Evolutionary conservation across 2,888 invertebrate species (phyloP).

Genomic region (Phrixothrix hirtus): DNA sequence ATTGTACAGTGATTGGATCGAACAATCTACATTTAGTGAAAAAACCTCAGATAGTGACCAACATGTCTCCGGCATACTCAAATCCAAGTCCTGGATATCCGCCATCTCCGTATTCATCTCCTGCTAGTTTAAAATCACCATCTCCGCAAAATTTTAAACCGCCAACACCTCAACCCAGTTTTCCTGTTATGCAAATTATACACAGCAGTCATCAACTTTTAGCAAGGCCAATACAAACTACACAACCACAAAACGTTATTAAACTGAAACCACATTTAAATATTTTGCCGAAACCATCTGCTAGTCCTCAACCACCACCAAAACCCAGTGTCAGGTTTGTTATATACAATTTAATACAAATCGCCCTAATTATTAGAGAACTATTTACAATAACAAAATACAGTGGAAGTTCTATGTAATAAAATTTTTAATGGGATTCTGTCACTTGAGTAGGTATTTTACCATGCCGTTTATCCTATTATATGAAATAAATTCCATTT

Average conservation of each 20-base stretch:
- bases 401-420: no score
- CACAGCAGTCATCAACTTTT: conserved; percentile 50
- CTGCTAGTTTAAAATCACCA: conserved; percentile 53
- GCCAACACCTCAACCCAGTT: conserved; percentile 53
- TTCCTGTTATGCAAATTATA: conserved; percentile 55
- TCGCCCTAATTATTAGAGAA: no score
- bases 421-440: no score
- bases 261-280: conserved; percentile 56
- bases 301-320: conserved; percentile 51
- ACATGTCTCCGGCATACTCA: conserved; percentile 52
- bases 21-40: conserved; percentile 56
- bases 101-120: conserved; percentile 52
- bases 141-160: conserved; percentile 52
- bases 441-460: no score
- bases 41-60: conserved; percentile 52
- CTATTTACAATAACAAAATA: no score
- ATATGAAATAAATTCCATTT: no score
- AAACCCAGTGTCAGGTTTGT: conserved; percentile 55
- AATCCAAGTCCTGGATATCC: conserved; percentile 49
- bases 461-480: no score
- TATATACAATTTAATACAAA: no score
- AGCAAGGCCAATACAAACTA: conserved; percentile 49
- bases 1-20: conserved; percentile 56
- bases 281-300: conserved; percentile 56
- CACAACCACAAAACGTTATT: conserved; percentile 51